Evolutionary conservation across 2,797 vertebrate species (phyloP), one percentile per base, ranked within the genome.

Genomic region (Macropodus opercularis): DNA sequence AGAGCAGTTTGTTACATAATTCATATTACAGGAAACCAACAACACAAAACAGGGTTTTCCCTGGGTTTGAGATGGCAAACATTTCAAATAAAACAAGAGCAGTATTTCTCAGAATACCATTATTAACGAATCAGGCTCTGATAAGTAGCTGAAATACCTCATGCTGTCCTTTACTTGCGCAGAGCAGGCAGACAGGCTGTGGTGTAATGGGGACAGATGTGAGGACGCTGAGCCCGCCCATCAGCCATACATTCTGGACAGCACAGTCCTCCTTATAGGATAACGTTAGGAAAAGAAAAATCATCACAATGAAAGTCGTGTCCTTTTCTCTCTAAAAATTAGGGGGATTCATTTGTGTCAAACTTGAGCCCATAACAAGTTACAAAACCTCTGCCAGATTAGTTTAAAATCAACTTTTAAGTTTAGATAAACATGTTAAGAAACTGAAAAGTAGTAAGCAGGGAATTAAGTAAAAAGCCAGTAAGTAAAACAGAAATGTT

Each of bases 141-240:
- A 13, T 56, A 9, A 53, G 18, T 15, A 21, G 21, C 1, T 13
- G 5, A 21, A n/a, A 38, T 81, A 95, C 94, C 93, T 95, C 92
- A 34, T 97, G 94, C 34, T 89, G 90, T 34, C 96, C 96, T 87
- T 95, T 94, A 84, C 95, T 96, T 81, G 96, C 94, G 9, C 96
- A 98, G 5, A 98, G 93, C 63, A 98, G 91, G 71, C 96, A 98
- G 74, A 97, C 89, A 2, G 93, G 91, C 6, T 94, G 93, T 4
- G 82, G 92, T 14, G 75, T 94, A 70, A 91, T 89, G 0, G 95
- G 93, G 52, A 95, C 76, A 0, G 95, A 96, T 0, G 94, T 93
- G 40, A 98, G 94, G 72, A 98, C 89, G 9, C 96, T 97, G 41
- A 98, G 91, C 5, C 96, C 96, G 0, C 96, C 96, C 95, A 98